These are phyloP conservation scores for Drosophila insularis DNA, from an alignment of 1,140 invertebrate species.

Conservation along the genomic window DNA sequence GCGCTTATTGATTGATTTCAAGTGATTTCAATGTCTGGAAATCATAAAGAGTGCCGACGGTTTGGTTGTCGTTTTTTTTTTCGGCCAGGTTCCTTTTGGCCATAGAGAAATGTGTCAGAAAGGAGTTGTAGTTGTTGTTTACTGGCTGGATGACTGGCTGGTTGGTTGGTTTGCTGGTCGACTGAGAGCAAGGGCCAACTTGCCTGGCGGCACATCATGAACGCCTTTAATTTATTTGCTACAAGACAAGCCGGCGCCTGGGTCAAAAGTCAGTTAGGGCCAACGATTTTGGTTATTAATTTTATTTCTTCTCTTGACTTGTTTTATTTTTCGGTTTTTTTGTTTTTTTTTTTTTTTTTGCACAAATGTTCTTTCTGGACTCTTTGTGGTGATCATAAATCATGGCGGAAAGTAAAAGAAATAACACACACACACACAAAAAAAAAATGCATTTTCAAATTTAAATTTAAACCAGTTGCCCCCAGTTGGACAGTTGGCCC, in stretches of 20 bases:
- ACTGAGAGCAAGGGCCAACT: neutral
- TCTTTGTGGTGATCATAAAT: conserved; percentile 51
- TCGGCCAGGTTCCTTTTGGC: neutral
- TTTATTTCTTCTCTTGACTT: conserved; percentile 46
- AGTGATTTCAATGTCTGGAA: conserved; percentile 53
- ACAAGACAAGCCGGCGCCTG: conserved; percentile 67
- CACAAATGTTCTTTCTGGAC: conserved; percentile 4
- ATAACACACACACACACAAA: neutral
- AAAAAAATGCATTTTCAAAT: conserved; percentile 60
- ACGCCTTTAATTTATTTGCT: conserved; percentile 71
- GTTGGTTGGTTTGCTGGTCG: neutral
- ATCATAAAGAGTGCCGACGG: conserved; percentile 48
- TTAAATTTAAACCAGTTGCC: conserved; percentile 74
- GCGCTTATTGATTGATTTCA: conserved; percentile 50
- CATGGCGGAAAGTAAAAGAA: conserved; percentile 18
- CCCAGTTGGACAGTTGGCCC: conserved; percentile 15
- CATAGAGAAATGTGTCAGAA: conserved; percentile 3
- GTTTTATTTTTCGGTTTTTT: conserved; percentile 16
- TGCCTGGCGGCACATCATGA: conserved; percentile 52
- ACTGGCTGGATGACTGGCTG: neutral
- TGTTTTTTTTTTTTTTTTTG: neutral
- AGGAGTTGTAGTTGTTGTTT: neutral
- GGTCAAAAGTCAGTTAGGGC: conserved; percentile 68
- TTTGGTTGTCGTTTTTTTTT: neutral
- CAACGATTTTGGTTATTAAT: conserved; percentile 47